Base-by-base conservation (phyloP, 1,140 invertebrate species). In the Macrosteles quadrilineatus region DNA sequence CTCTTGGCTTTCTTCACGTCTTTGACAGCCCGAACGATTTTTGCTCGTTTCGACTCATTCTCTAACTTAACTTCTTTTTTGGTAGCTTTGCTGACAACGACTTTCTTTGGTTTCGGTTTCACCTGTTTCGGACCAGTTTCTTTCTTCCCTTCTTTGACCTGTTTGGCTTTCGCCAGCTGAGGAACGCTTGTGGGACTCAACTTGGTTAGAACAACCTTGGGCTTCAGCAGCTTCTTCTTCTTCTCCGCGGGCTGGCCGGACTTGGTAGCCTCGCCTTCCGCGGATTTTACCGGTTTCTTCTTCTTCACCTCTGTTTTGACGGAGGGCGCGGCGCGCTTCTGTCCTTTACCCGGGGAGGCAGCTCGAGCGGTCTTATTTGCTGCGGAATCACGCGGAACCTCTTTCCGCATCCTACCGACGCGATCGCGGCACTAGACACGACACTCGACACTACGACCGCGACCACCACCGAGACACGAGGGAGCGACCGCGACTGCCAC, bases 81-180 rank as follows among this genome's bases (percentile, higher is more conserved):
- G n/a, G 23, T 45, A n/a, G 57, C 23, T 64, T 69, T 69, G n/a
- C 32, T 40, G 14, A 47, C 36, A 27, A 69, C 23, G n/a, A 63
- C 68, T 69, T 69, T 69, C 57, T 69, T 69, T 59, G 68, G 68
- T 64, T 69, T 69, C 21, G 31, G 17, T 45, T 57, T 63, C 32
- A 69, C 68, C 23, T 19, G 27, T 40, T 69, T 69, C 23, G 32
- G 63, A 31, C 32, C 23, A 17, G 23, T 43, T 43, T 66, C 63
- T 45, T 66, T 66, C 31, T 66, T 66, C 12, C 19, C 27, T 25
- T 66, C 63, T 66, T 66, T 43, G n/a, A 11, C 63, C 27, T 32
- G n/a, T 66, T 66, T 66, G n/a, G 27, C 36, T 45, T 66, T 27
- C 14, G 32, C 27, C 3, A 32, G 31, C 29, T 40, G 32, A 27